These are phyloP conservation scores for Panopea generosa DNA, from an alignment of 2,888 invertebrate genomes.

Conservation along the genomic window DNA sequence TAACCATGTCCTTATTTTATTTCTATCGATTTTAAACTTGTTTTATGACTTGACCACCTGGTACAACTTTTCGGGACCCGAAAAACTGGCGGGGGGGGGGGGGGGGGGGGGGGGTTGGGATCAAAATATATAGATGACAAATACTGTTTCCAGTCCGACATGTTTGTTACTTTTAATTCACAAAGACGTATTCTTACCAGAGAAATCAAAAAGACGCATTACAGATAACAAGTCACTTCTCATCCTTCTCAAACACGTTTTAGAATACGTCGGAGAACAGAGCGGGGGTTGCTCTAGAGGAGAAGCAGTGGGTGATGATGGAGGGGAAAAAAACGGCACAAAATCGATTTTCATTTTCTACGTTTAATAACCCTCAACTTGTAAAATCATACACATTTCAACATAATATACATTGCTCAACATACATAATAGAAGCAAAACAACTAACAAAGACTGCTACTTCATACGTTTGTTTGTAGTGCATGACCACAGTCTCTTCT, in stretches of 20 bases:
- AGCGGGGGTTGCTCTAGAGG: too few species aligned
- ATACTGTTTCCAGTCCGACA: conserved; percentile 27
- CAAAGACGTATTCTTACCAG: background rate
- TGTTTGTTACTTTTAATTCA: background rate
- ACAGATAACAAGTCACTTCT: background rate
- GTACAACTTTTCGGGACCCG: conserved; percentile 40
- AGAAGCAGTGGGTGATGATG: too few species aligned
- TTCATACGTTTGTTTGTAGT: too few species aligned
- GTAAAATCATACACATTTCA: too few species aligned
- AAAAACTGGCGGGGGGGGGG: conserved; percentile 1
- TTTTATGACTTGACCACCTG: conserved; percentile 26
- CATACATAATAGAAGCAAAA: too few species aligned
- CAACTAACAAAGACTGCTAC: too few species aligned
- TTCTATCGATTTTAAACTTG: conserved; percentile 35
- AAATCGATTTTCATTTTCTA: background rate
- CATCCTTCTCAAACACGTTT: background rate
- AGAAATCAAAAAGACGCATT: background rate
- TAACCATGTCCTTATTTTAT: conserved; percentile 44
- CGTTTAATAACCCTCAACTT: background rate
- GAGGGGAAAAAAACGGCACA: too few species aligned
- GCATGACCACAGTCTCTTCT: too few species aligned
- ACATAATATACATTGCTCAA: too few species aligned
- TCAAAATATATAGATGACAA: conserved; percentile 25
- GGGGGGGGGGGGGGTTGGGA: too few species aligned
- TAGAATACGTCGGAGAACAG: background rate